phyloP scores from a whole-genome alignment of 2,113 vertebrate species.

The Opisthocomus hoazin region DNA sequence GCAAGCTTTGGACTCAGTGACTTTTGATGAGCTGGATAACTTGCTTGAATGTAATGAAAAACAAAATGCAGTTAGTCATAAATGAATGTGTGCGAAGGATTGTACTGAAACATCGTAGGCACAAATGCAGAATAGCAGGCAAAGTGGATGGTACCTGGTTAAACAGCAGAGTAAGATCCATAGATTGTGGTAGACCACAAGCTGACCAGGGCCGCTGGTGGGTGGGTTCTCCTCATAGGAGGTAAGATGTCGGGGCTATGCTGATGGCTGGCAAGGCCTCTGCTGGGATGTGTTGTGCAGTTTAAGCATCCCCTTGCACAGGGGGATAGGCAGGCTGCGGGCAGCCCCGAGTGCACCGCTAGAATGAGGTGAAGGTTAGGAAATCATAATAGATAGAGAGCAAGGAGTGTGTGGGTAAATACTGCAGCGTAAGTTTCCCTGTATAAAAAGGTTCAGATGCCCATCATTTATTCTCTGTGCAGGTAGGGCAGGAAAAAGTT shows the following conservation, averaged over 20 bases:
- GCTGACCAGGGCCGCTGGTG: background rate
- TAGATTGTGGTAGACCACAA: too few species aligned
- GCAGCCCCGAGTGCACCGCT: background rate
- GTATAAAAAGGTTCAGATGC: background rate
- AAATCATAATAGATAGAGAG: background rate
- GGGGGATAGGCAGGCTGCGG: background rate
- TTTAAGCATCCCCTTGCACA: background rate
- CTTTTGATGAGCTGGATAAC: background rate
- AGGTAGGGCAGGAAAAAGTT: background rate
- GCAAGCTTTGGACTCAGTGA: background rate
- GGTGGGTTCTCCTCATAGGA: background rate
- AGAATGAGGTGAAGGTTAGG: background rate
- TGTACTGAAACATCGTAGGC: background rate
- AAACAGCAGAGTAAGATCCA: background rate
- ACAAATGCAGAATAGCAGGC: background rate
- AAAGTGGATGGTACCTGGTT: background rate
- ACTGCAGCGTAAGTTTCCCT: background rate
- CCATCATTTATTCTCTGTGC: background rate
- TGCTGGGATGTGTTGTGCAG: accelerated
- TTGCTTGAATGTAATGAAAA: background rate
- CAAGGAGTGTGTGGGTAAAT: background rate
- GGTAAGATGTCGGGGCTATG: background rate
- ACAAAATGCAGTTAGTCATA: background rate
- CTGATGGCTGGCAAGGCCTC: background rate
- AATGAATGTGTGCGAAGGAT: background rate